These are phyloP conservation scores for Lasiurus cinereus DNA, from an alignment of 2,113 vertebrate species.

Conservation along the genomic window DNA sequence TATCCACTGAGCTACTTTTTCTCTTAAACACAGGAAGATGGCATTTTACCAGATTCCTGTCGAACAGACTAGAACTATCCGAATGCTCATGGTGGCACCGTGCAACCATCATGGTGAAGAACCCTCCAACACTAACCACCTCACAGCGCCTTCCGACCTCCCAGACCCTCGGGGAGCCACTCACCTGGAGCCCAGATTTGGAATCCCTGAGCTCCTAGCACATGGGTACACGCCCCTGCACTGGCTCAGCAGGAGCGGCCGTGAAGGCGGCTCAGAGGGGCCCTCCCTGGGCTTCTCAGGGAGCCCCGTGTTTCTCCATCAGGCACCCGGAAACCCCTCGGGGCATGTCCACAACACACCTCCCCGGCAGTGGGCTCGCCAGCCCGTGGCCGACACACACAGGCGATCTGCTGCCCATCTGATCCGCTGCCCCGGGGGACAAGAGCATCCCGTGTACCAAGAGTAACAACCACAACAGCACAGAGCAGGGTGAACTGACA, in stretches of 20 bases:
- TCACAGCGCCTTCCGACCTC: background rate
- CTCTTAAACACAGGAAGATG: constrained; percentile 25
- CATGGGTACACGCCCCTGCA: fast-evolving
- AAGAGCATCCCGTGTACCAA: background rate
- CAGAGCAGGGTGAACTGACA: background rate
- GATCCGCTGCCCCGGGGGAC: background rate
- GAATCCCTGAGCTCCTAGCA: background rate
- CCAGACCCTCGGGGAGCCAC: background rate
- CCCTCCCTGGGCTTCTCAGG: background rate
- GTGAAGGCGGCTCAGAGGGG: no score
- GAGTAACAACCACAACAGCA: no score
- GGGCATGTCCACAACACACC: background rate
- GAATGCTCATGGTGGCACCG: background rate
- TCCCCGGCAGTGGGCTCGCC: background rate
- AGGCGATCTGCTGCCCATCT: background rate
- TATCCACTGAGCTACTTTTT: no score
- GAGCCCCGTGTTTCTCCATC: background rate
- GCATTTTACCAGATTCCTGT: constrained; percentile 11
- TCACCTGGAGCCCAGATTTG: background rate
- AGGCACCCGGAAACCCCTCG: background rate
- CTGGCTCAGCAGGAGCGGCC: background rate
- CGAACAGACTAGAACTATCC: background rate
- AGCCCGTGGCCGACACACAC: background rate
- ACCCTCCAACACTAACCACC: background rate
- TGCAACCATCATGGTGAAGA: background rate